Conservation (phyloP, 2,888 invertebrate species). For the Drosophila hamatofila region DNA sequence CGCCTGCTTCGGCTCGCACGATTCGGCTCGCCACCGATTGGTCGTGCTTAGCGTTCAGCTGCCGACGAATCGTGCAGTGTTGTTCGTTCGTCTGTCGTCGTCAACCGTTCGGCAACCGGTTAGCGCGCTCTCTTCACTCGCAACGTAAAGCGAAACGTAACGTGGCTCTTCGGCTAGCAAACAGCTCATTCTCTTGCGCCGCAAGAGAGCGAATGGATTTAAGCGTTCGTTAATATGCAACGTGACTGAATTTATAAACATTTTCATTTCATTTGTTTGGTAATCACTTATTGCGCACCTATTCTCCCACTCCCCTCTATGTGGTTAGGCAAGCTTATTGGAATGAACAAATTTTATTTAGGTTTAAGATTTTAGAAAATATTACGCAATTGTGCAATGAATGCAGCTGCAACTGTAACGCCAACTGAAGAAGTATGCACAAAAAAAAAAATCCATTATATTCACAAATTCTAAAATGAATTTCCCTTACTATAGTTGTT, state of each 20-base stretch:
- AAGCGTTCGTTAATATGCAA: constrained; percentile 4
- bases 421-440: neutral
- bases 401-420: neutral
- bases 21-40: constrained; percentile 43
- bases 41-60: constrained; percentile 40
- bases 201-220: constrained; percentile 12
- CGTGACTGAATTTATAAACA: constrained; percentile 15
- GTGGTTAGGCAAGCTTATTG: neutral
- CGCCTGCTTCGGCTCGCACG: constrained; percentile 35
- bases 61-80: constrained; percentile 45
- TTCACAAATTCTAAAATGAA: no score
- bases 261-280: constrained; percentile 11
- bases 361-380: neutral
- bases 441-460: no score
- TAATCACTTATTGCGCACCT: neutral
- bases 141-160: neutral
- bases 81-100: constrained; percentile 12
- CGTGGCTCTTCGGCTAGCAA: constrained; percentile 19
- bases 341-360: neutral
- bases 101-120: constrained; percentile 51
- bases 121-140: constrained; percentile 24
- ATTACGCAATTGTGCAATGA: neutral
- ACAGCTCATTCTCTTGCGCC: constrained; percentile 23
- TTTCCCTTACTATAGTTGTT: no score
- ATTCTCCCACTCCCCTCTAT: neutral